phyloP scores from a whole-genome alignment of 2,888 invertebrate species.

The Acanthosoma haemorrhoidale region DNA sequence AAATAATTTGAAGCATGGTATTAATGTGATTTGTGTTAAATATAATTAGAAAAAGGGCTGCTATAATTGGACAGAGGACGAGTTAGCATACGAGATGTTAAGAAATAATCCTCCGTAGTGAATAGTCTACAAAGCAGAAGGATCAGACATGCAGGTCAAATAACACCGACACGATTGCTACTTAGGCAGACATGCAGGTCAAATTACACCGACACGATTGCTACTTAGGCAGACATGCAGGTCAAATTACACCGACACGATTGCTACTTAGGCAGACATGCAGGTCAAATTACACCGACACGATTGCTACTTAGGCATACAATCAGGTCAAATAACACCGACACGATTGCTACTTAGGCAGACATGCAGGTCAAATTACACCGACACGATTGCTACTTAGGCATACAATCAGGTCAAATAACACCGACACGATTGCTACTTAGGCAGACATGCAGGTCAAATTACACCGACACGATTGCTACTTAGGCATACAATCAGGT shows the following conservation, averaged over 20 bases:
- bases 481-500: background rate
- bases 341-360: background rate
- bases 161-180: background rate
- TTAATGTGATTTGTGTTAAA: too few species aligned
- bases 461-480: background rate
- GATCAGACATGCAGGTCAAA: background rate
- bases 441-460: background rate
- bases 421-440: background rate
- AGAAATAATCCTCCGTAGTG: too few species aligned
- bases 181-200: background rate
- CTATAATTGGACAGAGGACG: too few species aligned
- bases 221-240: background rate
- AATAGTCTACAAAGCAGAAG: background rate
- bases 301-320: background rate
- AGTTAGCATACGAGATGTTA: too few species aligned
- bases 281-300: background rate
- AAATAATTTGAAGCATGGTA: too few species aligned
- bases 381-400: background rate
- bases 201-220: background rate
- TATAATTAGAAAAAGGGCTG: too few species aligned
- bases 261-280: background rate
- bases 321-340: too few species aligned
- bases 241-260: background rate
- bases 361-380: too few species aligned
- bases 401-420: background rate